A percentile compares a stretch with the other conserved stretches of the same genome.
phyloP scores from a whole-genome alignment of 2,888 invertebrate species.

The Orthonevra nobilis region DNA sequence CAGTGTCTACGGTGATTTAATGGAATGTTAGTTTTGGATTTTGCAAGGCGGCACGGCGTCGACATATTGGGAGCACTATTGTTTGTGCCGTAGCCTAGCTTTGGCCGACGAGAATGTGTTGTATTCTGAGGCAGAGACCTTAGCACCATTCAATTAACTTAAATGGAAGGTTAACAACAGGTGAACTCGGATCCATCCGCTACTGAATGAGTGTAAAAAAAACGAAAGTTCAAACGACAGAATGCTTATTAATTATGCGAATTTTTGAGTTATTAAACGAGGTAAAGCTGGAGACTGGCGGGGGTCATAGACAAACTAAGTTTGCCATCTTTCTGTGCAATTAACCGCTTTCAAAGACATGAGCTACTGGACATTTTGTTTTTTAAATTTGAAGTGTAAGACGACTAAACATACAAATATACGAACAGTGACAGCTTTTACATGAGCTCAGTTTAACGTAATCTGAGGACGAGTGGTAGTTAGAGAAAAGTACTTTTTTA shows the following conservation, averaged over 20 bases:
- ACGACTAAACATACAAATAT: too few relatives aligned
- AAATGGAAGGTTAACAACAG: constrained; percentile 49
- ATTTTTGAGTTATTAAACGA: not conserved
- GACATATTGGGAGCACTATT: constrained; percentile 32
- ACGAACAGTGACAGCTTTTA: too few relatives aligned
- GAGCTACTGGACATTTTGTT: too few relatives aligned
- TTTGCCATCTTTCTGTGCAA: not conserved
- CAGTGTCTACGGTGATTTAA: constrained; percentile 46
- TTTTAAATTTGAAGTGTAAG: too few relatives aligned
- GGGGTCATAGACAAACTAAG: constrained; percentile 2
- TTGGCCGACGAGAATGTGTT: constrained; percentile 35
- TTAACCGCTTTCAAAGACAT: not conserved
- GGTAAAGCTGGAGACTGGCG: not conserved
- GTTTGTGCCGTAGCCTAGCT: constrained; percentile 5
- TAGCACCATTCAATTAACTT: constrained; percentile 50
- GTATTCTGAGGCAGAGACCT: constrained; percentile 40
- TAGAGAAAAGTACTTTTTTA: too few relatives aligned
- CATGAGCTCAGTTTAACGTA: too few relatives aligned
- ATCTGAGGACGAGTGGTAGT: too few relatives aligned
- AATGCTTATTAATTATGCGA: not conserved
- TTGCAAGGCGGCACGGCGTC: constrained; percentile 29
- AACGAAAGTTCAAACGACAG: constrained; percentile 35
- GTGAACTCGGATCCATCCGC: too few relatives aligned
- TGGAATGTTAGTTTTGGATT: constrained; percentile 49
- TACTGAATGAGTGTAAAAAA: constrained; percentile 9